Base-by-base conservation (phyloP, 2,113 vertebrate species). In the Potamarius usumacintae region DNA sequence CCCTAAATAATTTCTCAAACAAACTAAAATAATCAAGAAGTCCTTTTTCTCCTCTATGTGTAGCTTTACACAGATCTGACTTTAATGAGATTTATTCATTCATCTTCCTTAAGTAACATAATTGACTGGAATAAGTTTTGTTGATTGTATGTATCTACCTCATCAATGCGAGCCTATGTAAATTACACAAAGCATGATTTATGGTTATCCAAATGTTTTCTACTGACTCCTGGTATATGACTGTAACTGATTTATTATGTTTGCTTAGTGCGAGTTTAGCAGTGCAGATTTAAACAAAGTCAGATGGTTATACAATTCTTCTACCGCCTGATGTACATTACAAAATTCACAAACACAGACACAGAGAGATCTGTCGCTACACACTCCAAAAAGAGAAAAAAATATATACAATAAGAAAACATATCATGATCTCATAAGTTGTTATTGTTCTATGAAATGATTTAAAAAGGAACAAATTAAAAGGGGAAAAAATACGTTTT, bases 61-160 rank as follows among this genome's bases (percentile, higher is more conserved):
- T n/a, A 71, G 42, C 17, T 14, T 80, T 81, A 72, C 58, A 84
- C 55, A 52, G 74, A 69, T 80, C 42, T 83, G 89, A 82, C 82
- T 79, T 83, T 83, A 81, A 85, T n/a, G 63, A 77, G 79, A 84
- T 60, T 86, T n/a, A 18, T 72, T 55, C 34, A 74, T 63, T n/a
- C 34, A 20, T 90, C 78, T 86, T 83, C 76, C 84, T 88, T 84
- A 83, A 85, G 63, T 27, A 82, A 80, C 77, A 84, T 69, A 79
- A 88, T 60, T 84, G 86, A n/a, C 82, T 88, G 15, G 50, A 81
- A 86, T 90, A 76, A 90, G 82, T 89, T 76, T 84, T 88, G 89
- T 79, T 88, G 86, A 79, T 90, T 89, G 89, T 83, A 84, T 81
- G 80, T 57, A 78, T 77, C 71, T 42, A 77, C 55, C 50, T 48